These are phyloP conservation scores for Chirona hameri DNA, from an alignment of 2,888 invertebrate species.

Conservation along the genomic window DNA sequence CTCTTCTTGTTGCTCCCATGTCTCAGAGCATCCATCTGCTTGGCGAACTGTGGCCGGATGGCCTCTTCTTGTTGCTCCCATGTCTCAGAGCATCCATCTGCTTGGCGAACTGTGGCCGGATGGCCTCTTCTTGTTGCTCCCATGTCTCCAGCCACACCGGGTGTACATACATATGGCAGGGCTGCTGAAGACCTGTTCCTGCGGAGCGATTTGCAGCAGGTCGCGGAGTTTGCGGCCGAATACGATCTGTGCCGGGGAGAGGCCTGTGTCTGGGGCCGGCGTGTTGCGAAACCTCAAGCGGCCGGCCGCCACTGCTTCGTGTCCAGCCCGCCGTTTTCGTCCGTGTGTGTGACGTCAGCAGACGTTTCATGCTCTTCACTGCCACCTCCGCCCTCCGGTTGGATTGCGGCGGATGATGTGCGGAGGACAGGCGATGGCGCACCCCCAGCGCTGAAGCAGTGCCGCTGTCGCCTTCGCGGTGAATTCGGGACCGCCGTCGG, in stretches of 20 bases:
- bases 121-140: conserved; percentile 13
- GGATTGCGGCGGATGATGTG: conserved; percentile 32
- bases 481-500: conserved; percentile 31
- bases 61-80: too few species aligned
- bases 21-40: too few species aligned
- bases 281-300: conserved; percentile 30
- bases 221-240: conserved; percentile 6
- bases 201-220: conserved; percentile 27
- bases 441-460: conserved; percentile 32
- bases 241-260: conserved; percentile 30
- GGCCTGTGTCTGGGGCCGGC: conserved; percentile 8
- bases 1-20: too few species aligned
- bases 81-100: conserved; percentile 26
- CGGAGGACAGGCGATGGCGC: conserved; percentile 30
- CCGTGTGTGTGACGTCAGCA: too few species aligned
- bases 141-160: conserved; percentile 12
- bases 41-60: too few species aligned
- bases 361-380: too few species aligned
- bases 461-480: conserved; percentile 29
- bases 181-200: conserved; percentile 32
- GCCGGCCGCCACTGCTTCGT: conserved; percentile 28
- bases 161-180: conserved; percentile 29
- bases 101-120: conserved; percentile 27
- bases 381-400: conserved; percentile 12
- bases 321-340: too few species aligned